Evolutionary conservation across 2,888 invertebrate species (phyloP).

Genomic region (Macroteleia sp.): DNA sequence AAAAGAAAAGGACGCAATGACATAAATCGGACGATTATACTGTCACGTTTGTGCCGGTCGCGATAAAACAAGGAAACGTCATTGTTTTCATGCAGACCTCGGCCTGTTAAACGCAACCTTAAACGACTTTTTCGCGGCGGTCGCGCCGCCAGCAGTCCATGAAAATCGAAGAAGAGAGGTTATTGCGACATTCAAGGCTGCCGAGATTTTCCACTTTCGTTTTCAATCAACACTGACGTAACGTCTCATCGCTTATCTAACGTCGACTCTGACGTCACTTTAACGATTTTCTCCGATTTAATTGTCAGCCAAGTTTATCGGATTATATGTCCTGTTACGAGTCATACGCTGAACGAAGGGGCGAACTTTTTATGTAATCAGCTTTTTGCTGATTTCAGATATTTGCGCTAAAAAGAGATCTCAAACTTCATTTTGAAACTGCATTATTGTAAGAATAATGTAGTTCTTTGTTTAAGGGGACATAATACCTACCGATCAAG

Average conservation of each 20-base stretch:
- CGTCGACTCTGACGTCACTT: constrained; percentile 49
- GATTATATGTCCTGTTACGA: constrained; percentile 7
- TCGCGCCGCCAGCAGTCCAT: constrained; percentile 62
- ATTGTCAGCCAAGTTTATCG: constrained; percentile 37
- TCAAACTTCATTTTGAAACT: no score
- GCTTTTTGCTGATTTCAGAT: no score
- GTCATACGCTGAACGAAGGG: background rate
- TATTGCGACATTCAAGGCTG: constrained; percentile 64
- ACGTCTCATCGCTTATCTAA: constrained; percentile 59
- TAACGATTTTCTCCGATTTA: constrained; percentile 52
- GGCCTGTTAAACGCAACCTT: constrained; percentile 64
- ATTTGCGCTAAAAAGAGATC: no score
- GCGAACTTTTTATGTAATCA: constrained; percentile 12
- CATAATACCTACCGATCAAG: no score
- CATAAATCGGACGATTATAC: constrained; percentile 50
- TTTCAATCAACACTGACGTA: constrained; percentile 59
- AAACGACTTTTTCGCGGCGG: constrained; percentile 62
- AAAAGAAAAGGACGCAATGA: constrained; percentile 47
- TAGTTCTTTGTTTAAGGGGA: no score
- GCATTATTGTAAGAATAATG: no score
- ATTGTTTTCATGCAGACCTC: constrained; percentile 64
- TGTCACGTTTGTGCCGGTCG: constrained; percentile 51
- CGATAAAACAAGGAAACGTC: constrained; percentile 62
- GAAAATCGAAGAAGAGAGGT: constrained; percentile 66
- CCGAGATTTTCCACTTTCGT: constrained; percentile 64